A percentile compares a stretch with the other conserved stretches of the same genome.
These are phyloP conservation scores for Ginglymostoma cirratum DNA, from an alignment of 2,113 vertebrate genomes.

Conservation along the genomic window DNA sequence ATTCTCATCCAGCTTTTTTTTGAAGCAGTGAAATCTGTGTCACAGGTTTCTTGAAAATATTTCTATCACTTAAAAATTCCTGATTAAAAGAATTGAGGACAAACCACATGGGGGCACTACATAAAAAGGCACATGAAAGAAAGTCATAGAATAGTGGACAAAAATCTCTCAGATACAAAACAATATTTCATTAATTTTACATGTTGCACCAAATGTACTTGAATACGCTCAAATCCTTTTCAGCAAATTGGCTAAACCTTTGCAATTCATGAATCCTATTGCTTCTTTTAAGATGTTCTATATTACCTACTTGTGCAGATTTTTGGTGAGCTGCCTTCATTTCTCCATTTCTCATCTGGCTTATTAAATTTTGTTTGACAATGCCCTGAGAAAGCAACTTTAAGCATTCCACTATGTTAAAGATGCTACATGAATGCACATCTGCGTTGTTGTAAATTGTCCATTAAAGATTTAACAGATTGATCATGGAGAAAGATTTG, in stretches of 20 bases:
- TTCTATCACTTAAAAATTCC: not conserved
- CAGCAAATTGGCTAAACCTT: not conserved
- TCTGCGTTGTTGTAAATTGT: not conserved
- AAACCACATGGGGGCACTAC: constrained; percentile 4
- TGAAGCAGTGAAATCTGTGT: not conserved
- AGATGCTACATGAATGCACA: not conserved
- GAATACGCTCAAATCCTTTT: not conserved
- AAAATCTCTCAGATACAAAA: not conserved
- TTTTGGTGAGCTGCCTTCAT: not conserved
- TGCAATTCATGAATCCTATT: not conserved
- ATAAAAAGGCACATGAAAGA: not conserved
- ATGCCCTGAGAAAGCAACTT: not conserved
- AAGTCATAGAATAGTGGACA: not conserved
- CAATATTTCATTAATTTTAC: not conserved
- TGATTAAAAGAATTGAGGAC: not conserved
- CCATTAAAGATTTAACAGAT: not conserved
- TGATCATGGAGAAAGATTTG: not conserved
- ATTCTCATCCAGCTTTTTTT: not conserved
- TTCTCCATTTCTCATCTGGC: not conserved
- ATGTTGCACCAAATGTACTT: not conserved
- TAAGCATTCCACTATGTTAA: not conserved
- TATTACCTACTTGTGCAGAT: not conserved
- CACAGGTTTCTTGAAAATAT: not conserved
- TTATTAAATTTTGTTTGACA: not conserved
- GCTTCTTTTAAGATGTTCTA: not conserved